Percentiles rank a stretch among this genome's conserved stretches.
These are phyloP conservation scores for Nesospiza acunhae DNA, from an alignment of 2,113 vertebrate genomes.

Conservation along the genomic window DNA sequence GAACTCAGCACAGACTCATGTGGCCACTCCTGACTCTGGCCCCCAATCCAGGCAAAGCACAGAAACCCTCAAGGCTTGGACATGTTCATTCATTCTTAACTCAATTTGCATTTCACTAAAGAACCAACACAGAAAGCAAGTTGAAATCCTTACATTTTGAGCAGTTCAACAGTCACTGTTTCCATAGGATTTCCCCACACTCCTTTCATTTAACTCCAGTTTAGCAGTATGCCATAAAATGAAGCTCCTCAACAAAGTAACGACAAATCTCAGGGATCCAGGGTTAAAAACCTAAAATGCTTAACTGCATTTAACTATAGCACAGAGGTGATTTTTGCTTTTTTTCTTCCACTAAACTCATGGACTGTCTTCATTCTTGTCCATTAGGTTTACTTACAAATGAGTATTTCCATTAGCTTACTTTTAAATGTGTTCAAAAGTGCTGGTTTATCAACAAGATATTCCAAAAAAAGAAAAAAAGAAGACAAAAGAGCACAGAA, in stretches of 20 bases:
- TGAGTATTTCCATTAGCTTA: neutral
- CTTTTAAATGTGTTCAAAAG: neutral
- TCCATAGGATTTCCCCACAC: neutral
- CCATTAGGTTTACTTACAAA: neutral
- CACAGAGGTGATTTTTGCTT: neutral
- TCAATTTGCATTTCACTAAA: neutral
- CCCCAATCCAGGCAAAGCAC: neutral
- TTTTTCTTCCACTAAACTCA: neutral
- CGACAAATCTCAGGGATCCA: neutral
- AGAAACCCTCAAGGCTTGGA: neutral
- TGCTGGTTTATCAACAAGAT: neutral
- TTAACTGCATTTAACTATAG: neutral
- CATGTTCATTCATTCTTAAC: neutral
- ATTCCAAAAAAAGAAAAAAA: neutral
- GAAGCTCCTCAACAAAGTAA: neutral
- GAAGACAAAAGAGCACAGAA: neutral
- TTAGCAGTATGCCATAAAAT: neutral
- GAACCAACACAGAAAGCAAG: neutral
- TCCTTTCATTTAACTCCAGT: neutral
- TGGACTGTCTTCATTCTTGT: neutral
- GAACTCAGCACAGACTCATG: slow-evolving; percentile 60
- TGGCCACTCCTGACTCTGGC: neutral
- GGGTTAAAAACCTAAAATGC: neutral
- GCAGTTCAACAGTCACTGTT: neutral
- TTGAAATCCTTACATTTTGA: neutral